Evolutionary conservation across 2,888 invertebrate genomes (phyloP).

Genomic region (Rhagophthalmus giganteus): DNA sequence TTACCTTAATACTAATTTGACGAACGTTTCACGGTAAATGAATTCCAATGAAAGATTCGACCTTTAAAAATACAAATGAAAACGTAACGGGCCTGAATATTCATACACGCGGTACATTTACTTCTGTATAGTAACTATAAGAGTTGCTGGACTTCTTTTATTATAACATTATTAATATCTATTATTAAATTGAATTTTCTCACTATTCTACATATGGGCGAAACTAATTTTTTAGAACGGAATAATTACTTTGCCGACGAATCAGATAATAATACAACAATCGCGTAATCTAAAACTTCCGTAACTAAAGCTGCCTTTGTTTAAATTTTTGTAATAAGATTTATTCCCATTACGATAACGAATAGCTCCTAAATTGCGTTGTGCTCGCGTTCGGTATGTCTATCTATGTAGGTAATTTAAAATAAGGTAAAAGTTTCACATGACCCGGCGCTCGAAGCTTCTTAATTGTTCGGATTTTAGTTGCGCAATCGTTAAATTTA

Average conservation of each 20-base stretch:
- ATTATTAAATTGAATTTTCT: conserved; percentile 1
- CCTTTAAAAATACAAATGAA: not conserved
- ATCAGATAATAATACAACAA: not conserved
- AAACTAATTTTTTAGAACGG: conserved; percentile 14
- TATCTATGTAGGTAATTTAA: not conserved
- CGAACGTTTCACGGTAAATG: not conserved
- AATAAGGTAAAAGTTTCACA: no score
- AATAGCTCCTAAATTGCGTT: not conserved
- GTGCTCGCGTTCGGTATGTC: not conserved
- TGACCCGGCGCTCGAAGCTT: not conserved
- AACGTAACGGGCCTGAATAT: not conserved
- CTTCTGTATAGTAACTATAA: not conserved
- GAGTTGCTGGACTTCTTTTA: not conserved
- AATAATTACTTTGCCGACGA: conserved; percentile 10
- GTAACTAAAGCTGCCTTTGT: not conserved
- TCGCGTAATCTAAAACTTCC: conserved; percentile 2
- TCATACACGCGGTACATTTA: not conserved
- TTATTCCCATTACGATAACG: not conserved
- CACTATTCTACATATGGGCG: conserved; percentile 1
- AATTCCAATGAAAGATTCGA: not conserved
- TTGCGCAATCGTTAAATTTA: not conserved
- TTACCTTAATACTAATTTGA: no score
- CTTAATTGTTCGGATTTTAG: not conserved
- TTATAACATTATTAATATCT: not conserved
- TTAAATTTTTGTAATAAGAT: not conserved